These are phyloP conservation scores for Calyptommatus sinebrachiatus DNA, from an alignment of 2,113 vertebrate genomes.

Conservation along the genomic window DNA sequence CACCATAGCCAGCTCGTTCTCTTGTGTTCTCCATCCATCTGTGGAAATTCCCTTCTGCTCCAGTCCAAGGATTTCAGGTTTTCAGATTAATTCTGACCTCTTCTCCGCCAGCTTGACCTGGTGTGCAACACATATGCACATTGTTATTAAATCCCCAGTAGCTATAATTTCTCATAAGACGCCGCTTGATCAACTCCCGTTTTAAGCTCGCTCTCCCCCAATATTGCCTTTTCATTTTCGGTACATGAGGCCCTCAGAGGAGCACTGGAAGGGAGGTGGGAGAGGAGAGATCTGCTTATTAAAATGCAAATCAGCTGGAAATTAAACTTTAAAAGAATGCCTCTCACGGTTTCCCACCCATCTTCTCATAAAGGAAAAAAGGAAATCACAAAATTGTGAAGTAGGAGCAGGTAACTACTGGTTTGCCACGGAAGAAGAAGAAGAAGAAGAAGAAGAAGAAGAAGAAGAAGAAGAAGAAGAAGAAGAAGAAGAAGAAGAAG, in stretches of 20 bases:
- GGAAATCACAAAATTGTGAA: not conserved
- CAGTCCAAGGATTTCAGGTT: not conserved
- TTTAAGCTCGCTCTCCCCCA: not conserved
- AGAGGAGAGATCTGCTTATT: not conserved
- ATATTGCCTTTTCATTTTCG: not conserved
- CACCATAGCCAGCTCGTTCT: too few species aligned
- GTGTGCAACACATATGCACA: not conserved
- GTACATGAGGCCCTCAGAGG: not conserved
- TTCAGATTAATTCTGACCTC: not conserved
- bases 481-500: too few species aligned
- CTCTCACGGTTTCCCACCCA: not conserved
- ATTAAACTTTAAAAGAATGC: not conserved
- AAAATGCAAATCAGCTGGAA: conserved; percentile 26
- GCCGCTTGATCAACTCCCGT: conserved; percentile 1
- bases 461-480: too few species aligned
- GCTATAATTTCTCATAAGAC: conserved; percentile 33
- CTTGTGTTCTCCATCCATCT: not conserved
- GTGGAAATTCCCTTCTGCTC: not conserved
- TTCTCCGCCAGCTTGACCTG: not conserved
- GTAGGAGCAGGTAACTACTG: not conserved
- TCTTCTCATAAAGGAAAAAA: not conserved
- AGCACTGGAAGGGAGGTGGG: not conserved
- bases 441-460: too few species aligned
- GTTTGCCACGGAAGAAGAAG: not conserved
- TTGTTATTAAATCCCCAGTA: conserved; percentile 25